Evolutionary conservation across 2,113 vertebrate genomes (phyloP).

Genomic region (Furnarius figulus): DNA sequence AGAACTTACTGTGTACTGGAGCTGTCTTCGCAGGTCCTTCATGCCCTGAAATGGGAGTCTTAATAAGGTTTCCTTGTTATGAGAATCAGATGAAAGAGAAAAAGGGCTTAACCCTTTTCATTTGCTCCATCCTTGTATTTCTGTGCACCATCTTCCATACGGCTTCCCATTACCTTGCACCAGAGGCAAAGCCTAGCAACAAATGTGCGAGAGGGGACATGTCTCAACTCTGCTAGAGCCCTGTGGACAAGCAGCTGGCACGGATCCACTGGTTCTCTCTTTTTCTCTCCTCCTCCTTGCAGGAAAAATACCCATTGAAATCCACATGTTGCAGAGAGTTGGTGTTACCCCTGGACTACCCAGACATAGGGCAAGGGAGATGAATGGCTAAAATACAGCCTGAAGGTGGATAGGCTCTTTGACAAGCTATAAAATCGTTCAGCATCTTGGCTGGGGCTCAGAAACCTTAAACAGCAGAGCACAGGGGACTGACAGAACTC

Average conservation of each 20-base stretch:
- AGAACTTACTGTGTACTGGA: background rate
- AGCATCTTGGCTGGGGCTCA: background rate
- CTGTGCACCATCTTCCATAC: accelerated
- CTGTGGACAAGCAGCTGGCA: background rate
- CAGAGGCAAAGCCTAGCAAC: background rate
- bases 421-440: background rate
- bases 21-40: background rate
- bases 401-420: background rate
- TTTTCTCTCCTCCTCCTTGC: background rate
- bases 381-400: background rate
- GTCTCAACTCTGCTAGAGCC: background rate
- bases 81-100: background rate
- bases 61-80: background rate
- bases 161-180: background rate
- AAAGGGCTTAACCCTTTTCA: background rate
- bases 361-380: background rate
- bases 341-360: background rate
- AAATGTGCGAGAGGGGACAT: accelerated
- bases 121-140: background rate
- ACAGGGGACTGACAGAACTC: background rate
- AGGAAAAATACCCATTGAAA: background rate
- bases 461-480: background rate
- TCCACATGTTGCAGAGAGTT: background rate
- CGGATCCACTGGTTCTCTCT: background rate
- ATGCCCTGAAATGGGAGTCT: background rate